Base-by-base conservation (phyloP, 2,888 invertebrate species). In the Diabrotica balteata region DNA sequence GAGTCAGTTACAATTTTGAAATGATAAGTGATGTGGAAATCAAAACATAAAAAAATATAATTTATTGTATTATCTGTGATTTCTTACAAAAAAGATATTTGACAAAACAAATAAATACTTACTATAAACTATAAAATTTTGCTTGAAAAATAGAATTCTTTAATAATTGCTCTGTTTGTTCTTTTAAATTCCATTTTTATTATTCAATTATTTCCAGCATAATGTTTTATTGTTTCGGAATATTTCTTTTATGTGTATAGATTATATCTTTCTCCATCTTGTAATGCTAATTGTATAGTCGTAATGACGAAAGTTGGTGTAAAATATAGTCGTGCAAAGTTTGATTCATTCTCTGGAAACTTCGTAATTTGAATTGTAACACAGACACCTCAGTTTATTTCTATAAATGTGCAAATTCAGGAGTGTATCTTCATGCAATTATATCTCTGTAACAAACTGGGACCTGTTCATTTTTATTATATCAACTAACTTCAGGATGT, bases 281-380 rank as follows among this genome's bases (percentile, higher is more conserved):
- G 68, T 68, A 63, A 69, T 68, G 72, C 76, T 77, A 77, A 78
- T 76, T 78, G 77, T 77, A 75, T 75, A 73, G 74, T 75, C 75
- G 73, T 78, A 79, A 79, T 79, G 79, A 78, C 78, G 76, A 79
- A 79, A 79, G 78, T 80, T 80, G 73, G 65, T 69, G 75, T 75
- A 79, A 80, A 80, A 79, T 80, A 78, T 78, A 79, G 75, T 76
- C 76, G 76, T 76, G 75, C 77, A 79, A 79, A 80, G 78, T 80
- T 79, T 78, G 78, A 78, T 79, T 79, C 78, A 77, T 79, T 80
- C 76, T 74, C 75, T 76, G 70, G 70, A 72, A 78, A 77, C 76
- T 78, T 77, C 73, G 76, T 78, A 77, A 79, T 79, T 78, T 78
- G 78, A 76, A 77, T 75, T 78, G 77, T 78, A 76, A 77, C 75